Conservation (phyloP, 92 coral and sea anemone genomes). For the Galaxea fascicularis region DNA sequence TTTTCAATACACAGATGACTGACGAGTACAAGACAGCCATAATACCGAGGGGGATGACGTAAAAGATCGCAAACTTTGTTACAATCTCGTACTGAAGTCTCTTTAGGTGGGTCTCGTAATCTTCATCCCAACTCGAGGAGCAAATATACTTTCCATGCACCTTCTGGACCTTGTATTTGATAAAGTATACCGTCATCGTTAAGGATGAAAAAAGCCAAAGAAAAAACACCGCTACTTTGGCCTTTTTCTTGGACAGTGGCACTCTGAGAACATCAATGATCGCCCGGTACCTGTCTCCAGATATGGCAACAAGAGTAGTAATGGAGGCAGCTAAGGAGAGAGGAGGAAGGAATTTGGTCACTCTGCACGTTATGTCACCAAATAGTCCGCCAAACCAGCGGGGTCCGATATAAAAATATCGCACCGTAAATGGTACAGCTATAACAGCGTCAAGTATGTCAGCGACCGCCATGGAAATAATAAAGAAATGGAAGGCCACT, state of each 20-base stretch:
- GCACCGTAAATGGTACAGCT: conserved; percentile 26
- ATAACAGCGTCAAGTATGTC: conserved; percentile 64
- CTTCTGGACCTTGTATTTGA: conserved; percentile 17
- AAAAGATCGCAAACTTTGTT: conserved; percentile 60
- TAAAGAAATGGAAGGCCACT: conserved; percentile 53
- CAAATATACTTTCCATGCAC: conserved; percentile 28
- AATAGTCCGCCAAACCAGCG: conserved; percentile 37
- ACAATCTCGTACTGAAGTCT: conserved; percentile 51
- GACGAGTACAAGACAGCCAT: conserved; percentile 72
- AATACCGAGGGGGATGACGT: conserved; percentile 68
- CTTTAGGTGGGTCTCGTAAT: background rate
- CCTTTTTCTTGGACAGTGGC: conserved; percentile 52
- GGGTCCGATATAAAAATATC: background rate
- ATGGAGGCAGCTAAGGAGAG: conserved; percentile 64
- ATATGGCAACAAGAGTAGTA: conserved; percentile 55
- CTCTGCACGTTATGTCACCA: conserved; percentile 54
- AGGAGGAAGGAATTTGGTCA: conserved; percentile 27
- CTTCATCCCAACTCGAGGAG: conserved; percentile 38
- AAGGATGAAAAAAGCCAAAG: conserved; percentile 58
- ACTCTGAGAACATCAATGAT: conserved; percentile 63
- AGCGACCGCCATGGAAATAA: conserved; percentile 73
- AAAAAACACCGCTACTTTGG: conserved; percentile 21
- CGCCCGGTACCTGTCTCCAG: conserved; percentile 73
- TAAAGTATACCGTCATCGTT: conserved; percentile 43
- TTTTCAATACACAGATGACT: conserved; percentile 70